These are phyloP conservation scores for Frankliniella intonsa DNA, from an alignment of 2,888 invertebrate genomes.

Conservation along the genomic window DNA sequence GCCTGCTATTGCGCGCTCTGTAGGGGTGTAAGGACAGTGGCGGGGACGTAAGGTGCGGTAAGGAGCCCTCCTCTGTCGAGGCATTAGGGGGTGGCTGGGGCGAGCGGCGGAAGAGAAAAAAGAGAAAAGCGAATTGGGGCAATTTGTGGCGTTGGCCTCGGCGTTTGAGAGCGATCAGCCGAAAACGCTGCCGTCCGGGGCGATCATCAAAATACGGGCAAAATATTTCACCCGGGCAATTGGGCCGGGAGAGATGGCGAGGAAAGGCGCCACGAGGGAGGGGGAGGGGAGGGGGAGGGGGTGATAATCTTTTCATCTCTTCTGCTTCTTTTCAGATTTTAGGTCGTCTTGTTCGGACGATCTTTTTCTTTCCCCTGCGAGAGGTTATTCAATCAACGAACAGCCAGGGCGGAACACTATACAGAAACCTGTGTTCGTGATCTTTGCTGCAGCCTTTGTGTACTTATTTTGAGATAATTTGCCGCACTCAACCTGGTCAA, in stretches of 20 bases:
- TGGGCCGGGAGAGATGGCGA: no score
- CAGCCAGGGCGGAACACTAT: no score
- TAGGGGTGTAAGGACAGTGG: not conserved
- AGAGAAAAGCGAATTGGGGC: not conserved
- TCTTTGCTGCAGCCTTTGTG: no score
- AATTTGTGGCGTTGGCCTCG: constrained; percentile 2
- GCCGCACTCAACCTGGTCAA: no score
- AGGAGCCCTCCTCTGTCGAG: not conserved
- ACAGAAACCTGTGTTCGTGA: no score
- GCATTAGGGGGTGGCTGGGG: not conserved
- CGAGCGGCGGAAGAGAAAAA: not conserved
- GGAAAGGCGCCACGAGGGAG: not conserved
- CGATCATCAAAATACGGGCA: not conserved
- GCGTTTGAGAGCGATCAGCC: constrained; percentile 19
- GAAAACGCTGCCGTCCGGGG: not conserved
- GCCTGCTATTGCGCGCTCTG: no score
- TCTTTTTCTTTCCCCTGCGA: no score
- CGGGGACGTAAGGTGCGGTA: not conserved
- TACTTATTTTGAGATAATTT: no score
- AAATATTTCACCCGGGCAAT: not conserved
- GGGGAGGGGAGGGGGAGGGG: not conserved
- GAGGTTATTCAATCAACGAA: no score
- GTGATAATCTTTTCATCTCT: not conserved
- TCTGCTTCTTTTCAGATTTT: no score
- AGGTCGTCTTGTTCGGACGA: no score